Percentiles rank a stretch among this genome's conserved stretches.
Conservation (phyloP, 2,888 invertebrate genomes). For the Anoplius nigerrimus region DNA sequence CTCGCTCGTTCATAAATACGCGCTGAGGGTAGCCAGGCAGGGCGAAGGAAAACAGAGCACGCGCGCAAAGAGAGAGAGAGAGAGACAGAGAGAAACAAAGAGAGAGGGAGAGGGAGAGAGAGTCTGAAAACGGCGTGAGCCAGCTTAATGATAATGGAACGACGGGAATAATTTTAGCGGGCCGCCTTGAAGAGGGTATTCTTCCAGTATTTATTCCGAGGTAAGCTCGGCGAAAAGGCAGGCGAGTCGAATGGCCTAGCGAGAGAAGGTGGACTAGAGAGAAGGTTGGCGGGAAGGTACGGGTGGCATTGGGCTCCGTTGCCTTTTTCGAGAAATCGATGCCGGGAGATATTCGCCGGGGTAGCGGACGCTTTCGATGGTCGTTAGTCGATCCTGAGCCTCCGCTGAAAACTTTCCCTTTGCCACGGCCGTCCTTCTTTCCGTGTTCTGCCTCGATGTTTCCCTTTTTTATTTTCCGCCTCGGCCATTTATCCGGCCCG, state of each 20-base stretch:
- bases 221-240: background rate
- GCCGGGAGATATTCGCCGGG: slow-evolving; percentile 27
- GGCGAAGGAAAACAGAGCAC: no score
- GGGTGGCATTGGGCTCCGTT: no score
- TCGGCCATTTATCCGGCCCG: slow-evolving; percentile 3
- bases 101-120: slow-evolving; percentile 4
- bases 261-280: no score
- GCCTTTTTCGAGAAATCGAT: slow-evolving; percentile 31
- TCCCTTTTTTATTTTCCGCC: slow-evolving; percentile 26
- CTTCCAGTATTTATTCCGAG: slow-evolving; percentile 41
- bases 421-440: background rate
- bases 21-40: no score
- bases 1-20: no score
- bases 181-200: slow-evolving; percentile 33
- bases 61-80: background rate
- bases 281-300: no score
- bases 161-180: slow-evolving; percentile 54
- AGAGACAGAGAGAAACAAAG: no score
- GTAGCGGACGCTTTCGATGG: slow-evolving; percentile 45
- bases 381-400: slow-evolving; percentile 50
- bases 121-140: background rate
- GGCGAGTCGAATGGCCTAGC: no score
- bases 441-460: background rate
- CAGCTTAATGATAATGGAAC: slow-evolving; percentile 57
- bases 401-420: slow-evolving; percentile 44